Evolutionary conservation across 2,888 invertebrate species (phyloP).

Genomic region (Chelonus formosanus): DNA sequence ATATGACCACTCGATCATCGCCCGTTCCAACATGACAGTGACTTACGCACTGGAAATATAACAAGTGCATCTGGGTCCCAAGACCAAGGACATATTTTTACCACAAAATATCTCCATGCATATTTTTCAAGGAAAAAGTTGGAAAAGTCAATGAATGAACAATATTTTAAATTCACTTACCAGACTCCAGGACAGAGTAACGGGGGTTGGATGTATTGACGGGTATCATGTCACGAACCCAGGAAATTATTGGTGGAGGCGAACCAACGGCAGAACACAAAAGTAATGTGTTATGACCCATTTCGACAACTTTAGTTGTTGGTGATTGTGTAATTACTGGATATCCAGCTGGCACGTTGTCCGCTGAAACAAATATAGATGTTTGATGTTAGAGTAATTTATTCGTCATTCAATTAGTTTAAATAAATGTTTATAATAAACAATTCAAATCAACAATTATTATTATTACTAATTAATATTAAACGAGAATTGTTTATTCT

Average conservation of each 20-base stretch:
- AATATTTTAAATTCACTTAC: conserved; percentile 65
- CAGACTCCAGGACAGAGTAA: conserved; percentile 84
- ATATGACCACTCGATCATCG: conserved; percentile 62
- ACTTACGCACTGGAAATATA: conserved; percentile 59
- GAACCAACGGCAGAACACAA: conserved; percentile 88
- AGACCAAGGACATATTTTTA: no score
- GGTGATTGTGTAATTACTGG: conserved; percentile 89
- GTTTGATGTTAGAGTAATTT: neutral
- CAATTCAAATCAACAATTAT: no score
- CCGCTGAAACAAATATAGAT: conserved; percentile 70
- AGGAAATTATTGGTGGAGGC: conserved; percentile 84
- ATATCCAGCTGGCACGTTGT: conserved; percentile 90
- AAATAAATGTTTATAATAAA: no score
- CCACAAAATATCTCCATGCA: no score
- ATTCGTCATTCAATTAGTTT: neutral
- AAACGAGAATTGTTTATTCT: no score
- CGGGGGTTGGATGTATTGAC: conserved; percentile 86
- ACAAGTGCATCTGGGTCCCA: conserved; percentile 17
- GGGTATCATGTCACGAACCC: conserved; percentile 94
- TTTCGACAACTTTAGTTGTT: conserved; percentile 93
- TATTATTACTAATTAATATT: no score
- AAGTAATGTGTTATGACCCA: conserved; percentile 89
- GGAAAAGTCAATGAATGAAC: neutral
- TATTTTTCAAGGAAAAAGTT: no score
- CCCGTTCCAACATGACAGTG: conserved; percentile 56